Evolutionary conservation across 2,888 invertebrate species (phyloP), one percentile per base, ranked within the genome.

Genomic region (Drosophila siamana): DNA sequence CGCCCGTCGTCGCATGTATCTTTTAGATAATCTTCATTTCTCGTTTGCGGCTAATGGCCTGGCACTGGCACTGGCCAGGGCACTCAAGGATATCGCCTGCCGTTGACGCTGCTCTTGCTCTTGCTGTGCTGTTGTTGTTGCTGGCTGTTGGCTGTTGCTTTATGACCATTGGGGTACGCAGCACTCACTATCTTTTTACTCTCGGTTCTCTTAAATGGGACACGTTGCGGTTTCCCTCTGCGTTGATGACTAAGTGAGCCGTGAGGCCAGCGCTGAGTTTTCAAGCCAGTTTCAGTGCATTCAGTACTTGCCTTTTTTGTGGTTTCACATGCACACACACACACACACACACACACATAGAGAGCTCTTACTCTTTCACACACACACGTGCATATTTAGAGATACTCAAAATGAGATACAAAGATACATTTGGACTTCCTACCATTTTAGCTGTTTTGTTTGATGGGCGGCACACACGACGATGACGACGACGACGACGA

Each of bases 31-130:
- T 85, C 85, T 85, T 85, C 85, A 85, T 86, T 85, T 86, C 85
- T 85, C 86, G 85, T 85, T 85, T 85, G 86, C 86, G 74, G 86
- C 86, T 85, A 86, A 85, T 85, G 85, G 85, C 84, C 84, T 86
- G 86, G 86, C 84, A 72, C 71, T 72, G 74, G 59, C 64, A 82
- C 77, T 76, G 71, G 70, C 80, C 78, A 69, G 62, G 74, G 85
- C 85, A 80, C 83, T 83, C 81, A 84, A 84, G 86, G 84, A 83
- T 84, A 83, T 84, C 83, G 82, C 79, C 69, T 62, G 60, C 26
- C 68, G 52, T 48, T 57, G 38, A 9, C 52, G 55, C 30, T 48
- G 48, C 11, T 48, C 13, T 22, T 57, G 40, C 8, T 43, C 33
- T 11, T 57, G 38, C 24, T 30, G 46, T 54, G 57, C 33, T 78